Conservation (phyloP, 2,888 invertebrate genomes). For the Steromphala cineraria region DNA sequence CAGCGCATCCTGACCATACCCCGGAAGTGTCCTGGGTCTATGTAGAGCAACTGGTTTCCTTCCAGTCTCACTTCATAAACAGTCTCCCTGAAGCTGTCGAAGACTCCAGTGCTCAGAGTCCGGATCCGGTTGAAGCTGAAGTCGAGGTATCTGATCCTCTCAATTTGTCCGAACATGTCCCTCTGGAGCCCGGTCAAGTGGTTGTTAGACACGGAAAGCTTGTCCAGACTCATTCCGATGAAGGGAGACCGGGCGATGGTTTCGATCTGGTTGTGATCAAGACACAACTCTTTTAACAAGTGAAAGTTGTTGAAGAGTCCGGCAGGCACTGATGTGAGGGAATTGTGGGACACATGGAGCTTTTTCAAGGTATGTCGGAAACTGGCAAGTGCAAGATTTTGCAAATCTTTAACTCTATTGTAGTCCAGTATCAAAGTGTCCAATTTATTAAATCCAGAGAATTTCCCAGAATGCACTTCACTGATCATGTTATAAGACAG, state of each 20-base stretch:
- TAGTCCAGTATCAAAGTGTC: slow-evolving; percentile 37
- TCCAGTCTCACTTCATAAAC: slow-evolving; percentile 49
- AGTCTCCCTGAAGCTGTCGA: slow-evolving; percentile 55
- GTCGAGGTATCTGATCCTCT: slow-evolving; percentile 48
- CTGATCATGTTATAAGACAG: not conserved
- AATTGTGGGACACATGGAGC: slow-evolving; percentile 44
- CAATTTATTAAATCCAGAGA: slow-evolving; percentile 16
- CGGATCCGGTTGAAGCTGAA: slow-evolving; percentile 50
- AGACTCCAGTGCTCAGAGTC: slow-evolving; percentile 48
- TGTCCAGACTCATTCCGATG: slow-evolving; percentile 46
- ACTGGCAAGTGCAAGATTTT: slow-evolving; percentile 31
- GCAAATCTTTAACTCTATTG: slow-evolving; percentile 40
- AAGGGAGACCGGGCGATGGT: slow-evolving; percentile 48
- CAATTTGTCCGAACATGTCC: slow-evolving; percentile 45
- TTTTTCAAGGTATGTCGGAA: slow-evolving; percentile 37
- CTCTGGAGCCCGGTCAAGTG: slow-evolving; percentile 44
- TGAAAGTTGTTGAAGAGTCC: slow-evolving; percentile 49
- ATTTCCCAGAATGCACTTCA: not conserved
- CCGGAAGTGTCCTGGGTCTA: slow-evolving; percentile 55
- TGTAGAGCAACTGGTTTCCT: slow-evolving; percentile 29
- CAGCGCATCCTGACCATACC: slow-evolving; percentile 48
- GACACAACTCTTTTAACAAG: slow-evolving; percentile 41
- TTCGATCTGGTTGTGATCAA: slow-evolving; percentile 51
- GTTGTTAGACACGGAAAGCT: slow-evolving; percentile 49
- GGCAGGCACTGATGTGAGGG: slow-evolving; percentile 38